These are phyloP conservation scores for Mormyrus lacerda DNA, from an alignment of 2,113 vertebrate species.

Conservation along the genomic window DNA sequence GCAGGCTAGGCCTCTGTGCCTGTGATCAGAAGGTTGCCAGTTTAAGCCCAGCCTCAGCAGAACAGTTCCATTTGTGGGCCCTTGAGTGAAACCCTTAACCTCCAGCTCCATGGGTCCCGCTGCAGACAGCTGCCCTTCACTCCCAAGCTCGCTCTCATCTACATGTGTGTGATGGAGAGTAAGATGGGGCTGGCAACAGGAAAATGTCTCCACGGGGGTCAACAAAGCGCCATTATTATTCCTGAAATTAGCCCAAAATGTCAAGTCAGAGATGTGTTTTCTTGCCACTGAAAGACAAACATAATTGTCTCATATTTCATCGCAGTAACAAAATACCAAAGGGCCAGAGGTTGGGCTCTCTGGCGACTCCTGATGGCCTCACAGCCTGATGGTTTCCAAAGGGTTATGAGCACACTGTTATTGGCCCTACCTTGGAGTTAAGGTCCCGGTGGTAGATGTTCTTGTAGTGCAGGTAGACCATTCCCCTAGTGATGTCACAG, in stretches of 20 bases:
- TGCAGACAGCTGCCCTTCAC: not conserved
- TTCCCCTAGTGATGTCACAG: slow-evolving; percentile 75
- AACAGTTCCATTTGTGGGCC: not conserved
- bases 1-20: not conserved
- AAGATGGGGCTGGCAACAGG: no score
- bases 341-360: not conserved
- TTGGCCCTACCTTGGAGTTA: slow-evolving; percentile 70
- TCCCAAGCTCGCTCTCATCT: no score
- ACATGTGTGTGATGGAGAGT: no score
- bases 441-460: slow-evolving; percentile 86
- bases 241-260: no score
- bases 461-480: slow-evolving; percentile 83
- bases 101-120: no score
- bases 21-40: not conserved
- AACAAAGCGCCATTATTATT: no score
- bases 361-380: not conserved
- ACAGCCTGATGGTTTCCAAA: not conserved
- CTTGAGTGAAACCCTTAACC: no score
- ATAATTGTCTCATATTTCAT: not conserved
- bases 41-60: not conserved
- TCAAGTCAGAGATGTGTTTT: not conserved
- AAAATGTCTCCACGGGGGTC: no score
- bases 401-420: not conserved
- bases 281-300: not conserved
- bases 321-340: not conserved